Base-by-base conservation (phyloP, 2,888 invertebrate species). In the Cylindroiulus punctatus region DNA sequence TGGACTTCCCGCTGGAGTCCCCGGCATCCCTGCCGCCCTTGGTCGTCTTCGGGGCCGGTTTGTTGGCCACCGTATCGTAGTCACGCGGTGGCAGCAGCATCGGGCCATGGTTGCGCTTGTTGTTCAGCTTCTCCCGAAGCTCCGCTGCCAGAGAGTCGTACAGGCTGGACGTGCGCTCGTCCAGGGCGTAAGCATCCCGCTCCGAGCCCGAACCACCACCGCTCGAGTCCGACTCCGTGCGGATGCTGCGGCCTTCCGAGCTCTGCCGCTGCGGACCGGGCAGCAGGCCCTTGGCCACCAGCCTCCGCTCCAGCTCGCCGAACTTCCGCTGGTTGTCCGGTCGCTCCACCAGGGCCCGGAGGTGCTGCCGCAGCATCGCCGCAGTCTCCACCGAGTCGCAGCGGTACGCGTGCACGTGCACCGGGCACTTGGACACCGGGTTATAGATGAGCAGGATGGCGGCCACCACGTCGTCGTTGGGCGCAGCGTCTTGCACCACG, bases 321-420 rank as follows among this genome's bases (percentile, higher is more conserved):
- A 97, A 94, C 88, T 97, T 94, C 91, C 96, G 94, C 92, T 96
- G 94, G 92, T 96, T 95, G 90, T 97, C 95, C 52, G 97, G 95
- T 88, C 95, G 92, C 88, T 95, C 94, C 89, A 96, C 90, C 87
- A 98, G 91, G 12, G 95, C 94, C 91, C 96, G 95, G 87, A 98
- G 92, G 90, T 97, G 97, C 17, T 94, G 94, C 90, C 95, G 95
- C 87, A 99, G 93, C 90, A 97, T 93, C 88, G 95, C 94, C 0
- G 98, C 98, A 30, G 98, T 98, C 90, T 97, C 96, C 88, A 97
- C 94, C 14, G 97, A 97, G 91, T 98, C 98, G 88, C 97, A 98
- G 92, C 98, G 94, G 90, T 94, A 98, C 86, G 97, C 98, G 91
- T 99, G 98, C 2, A 98, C 97, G 90, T 98, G 98, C 40, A 98